Evolutionary conservation across 2,888 invertebrate species (phyloP), one percentile per base, ranked within the genome.

Genomic region (Limnephilus rhombicus): DNA sequence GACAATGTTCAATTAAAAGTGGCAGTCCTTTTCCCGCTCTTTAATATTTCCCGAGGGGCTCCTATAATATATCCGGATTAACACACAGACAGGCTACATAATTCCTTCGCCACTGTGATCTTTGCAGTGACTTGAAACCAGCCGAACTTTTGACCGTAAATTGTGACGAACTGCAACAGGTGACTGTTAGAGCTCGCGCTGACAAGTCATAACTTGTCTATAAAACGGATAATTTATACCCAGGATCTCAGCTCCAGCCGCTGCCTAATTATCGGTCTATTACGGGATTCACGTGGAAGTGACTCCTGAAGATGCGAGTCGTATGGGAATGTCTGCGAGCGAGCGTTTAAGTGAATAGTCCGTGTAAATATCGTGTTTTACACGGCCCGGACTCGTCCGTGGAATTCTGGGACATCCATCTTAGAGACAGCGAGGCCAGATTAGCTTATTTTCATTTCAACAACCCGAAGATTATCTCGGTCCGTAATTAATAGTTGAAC

Each of bases 401-500:
- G 90, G 93, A 92, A 93, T 93, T 92, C 91, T 80, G 80, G 88
- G 81, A 86, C 93, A 93, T 93, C 90, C 93, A 90, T 93, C 93
- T 90, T 88, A 18, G 85, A 45, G 91, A 92, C 93, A 90, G 92
- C 92, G 86, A 88, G 88, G 68, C 91, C 91, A 88, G 92, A 93
- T 93, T 93, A 91, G 93, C 93, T 93, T 92, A 93, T 93, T 92
- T 93, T 91, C 93, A 93, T 92, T 93, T 93, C 93, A 92, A 93
- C 93, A 92, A 90, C 91, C 92, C 91, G 89, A 85, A 91, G 93
- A 93, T 93, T 92, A 93, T 93, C 93, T 93, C 86, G 90, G 85
- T 34, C 68, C 82, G 92, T 92, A 93, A 93, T 92, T 93, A 92
- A 93, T 93, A 91, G 89, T 49, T 81, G 89, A 89, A 91, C 92